Conservation (phyloP, 2,797 vertebrate species). For the Cuniculus paca region DNA sequence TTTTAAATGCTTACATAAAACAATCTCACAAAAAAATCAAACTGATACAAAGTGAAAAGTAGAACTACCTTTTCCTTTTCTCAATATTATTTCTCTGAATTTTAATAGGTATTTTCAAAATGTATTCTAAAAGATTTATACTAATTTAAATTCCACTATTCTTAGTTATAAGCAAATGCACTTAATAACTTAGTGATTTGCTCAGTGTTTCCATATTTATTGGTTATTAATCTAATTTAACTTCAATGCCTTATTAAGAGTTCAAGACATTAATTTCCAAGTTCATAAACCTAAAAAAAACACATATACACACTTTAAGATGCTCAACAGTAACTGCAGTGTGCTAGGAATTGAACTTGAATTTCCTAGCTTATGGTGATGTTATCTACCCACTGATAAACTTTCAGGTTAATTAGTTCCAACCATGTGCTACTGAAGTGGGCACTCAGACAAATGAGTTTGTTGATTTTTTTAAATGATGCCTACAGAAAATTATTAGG, state of each 20-base stretch:
- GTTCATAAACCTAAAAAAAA: constrained; percentile 58
- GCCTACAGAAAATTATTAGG: constrained; percentile 25
- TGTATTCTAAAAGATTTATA: constrained; percentile 31
- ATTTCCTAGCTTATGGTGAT: background rate
- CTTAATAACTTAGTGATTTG: constrained; percentile 42
- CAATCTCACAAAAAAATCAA: constrained; percentile 16
- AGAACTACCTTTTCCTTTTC: background rate
- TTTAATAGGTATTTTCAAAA: constrained; percentile 60
- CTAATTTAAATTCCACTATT: constrained; percentile 22
- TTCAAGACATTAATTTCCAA: constrained; percentile 54
- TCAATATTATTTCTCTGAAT: constrained; percentile 44
- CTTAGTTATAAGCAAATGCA: constrained; percentile 52
- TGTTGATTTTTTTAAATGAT: background rate
- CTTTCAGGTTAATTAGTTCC: background rate
- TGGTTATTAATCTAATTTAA: constrained; percentile 54
- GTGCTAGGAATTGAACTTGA: constrained; percentile 31
- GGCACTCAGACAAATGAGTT: background rate
- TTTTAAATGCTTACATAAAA: constrained; percentile 29
- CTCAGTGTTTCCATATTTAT: constrained; percentile 46
- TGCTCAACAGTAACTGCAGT: background rate
- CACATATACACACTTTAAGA: constrained; percentile 27
- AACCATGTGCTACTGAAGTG: background rate
- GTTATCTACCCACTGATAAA: background rate
- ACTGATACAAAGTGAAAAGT: constrained; percentile 3
- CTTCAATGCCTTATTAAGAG: constrained; percentile 19